These are phyloP conservation scores for Sander lucioperca DNA, from an alignment of 2,113 vertebrate species.

Conservation along the genomic window DNA sequence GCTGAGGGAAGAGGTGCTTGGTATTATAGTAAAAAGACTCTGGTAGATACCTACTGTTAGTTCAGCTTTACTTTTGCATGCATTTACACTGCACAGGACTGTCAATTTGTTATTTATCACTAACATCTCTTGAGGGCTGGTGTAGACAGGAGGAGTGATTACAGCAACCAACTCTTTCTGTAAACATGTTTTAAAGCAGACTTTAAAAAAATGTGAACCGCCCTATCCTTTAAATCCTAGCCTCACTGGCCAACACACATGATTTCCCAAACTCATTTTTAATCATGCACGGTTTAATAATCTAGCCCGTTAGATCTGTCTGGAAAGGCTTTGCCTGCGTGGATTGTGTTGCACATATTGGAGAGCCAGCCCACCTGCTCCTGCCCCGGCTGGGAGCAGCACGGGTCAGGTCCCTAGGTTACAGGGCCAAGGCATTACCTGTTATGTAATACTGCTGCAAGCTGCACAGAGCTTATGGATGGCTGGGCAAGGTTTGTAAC, in stretches of 20 bases:
- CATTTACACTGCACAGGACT: neutral
- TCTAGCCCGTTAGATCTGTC: neutral
- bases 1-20: neutral
- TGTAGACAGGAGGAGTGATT: neutral
- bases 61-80: too few relatives aligned
- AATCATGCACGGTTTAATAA: neutral
- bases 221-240: neutral
- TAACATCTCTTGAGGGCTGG: neutral
- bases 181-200: neutral
- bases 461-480: conserved; percentile 30
- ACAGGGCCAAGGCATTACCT: conserved; percentile 50
- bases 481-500: conserved; percentile 26
- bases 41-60: neutral
- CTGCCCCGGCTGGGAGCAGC: conserved; percentile 41
- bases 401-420: conserved; percentile 59
- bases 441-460: conserved; percentile 58
- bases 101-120: neutral
- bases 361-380: conserved; percentile 32
- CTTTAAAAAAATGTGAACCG: neutral
- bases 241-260: neutral
- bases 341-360: neutral
- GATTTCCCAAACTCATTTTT: neutral
- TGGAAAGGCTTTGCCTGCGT: neutral
- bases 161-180: neutral
- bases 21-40: neutral